Base-by-base conservation (phyloP, 1,140 invertebrate genomes). In the Eueides isabella region DNA sequence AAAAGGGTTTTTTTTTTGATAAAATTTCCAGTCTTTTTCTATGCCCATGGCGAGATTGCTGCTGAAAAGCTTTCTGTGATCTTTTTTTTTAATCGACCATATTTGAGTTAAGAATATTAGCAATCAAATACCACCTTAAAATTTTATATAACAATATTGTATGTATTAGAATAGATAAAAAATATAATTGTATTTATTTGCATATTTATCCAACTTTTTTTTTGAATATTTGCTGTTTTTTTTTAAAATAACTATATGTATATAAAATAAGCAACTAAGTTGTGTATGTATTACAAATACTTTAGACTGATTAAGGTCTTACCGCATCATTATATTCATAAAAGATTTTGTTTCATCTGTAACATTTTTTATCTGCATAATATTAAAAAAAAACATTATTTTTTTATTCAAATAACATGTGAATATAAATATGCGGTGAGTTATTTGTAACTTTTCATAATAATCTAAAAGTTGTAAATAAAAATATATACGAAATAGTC, bases 381-480 rank as follows among this genome's bases (percentile, higher is more conserved):
- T 55, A 23, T 23, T 11, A 55, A 19, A 4, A 16, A 1, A 1
- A 4, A 19, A 2, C 9, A 19, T 23, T 23, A 55, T 55, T 55
- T 55, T 12, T 55, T 7, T 55, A 23, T 26, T 55, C 3, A 55
- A 55, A 55, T 7, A 4, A n/a, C 19, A 0, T 55, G 48, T 55
- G 19, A 55, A 26, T 55, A 19, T 44, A 44, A n/a, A 44, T 44
- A n/a, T 23, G 48, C 19, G 9, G 9, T 9, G 23, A 55, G 19
- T 55, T 23, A 55, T 55, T 23, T 23, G 6, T 55, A 55, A 26
- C 23, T 55, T 26, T 55, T 26, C 48, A 55, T 55, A 26, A 26
- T 55, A 26, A 55, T 26, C 26, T 55, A 55, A 55, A 55, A 55
- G 9, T 26, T 55, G 48, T 55, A 55, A 55, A 55, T 55, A 55